Percentiles rank a stretch among this genome's conserved stretches.
Evolutionary conservation across 2,888 invertebrate genomes (phyloP).

Genomic region (Selenia dentaria): DNA sequence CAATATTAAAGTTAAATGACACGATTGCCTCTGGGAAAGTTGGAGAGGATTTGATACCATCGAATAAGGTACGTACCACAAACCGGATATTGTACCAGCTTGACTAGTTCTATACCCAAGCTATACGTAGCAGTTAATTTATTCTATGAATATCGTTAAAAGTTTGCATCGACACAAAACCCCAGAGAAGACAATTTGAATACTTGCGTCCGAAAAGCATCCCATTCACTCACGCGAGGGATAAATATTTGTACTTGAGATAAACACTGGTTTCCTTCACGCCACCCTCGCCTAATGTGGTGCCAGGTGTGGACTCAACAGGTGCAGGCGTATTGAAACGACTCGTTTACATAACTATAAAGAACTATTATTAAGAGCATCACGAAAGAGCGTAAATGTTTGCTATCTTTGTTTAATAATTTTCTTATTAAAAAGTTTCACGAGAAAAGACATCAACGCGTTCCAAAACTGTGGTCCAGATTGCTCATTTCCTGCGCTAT

Average conservation of each 20-base stretch:
- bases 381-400: too few species aligned
- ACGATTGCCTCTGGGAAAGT: conserved; percentile 39
- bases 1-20: conserved; percentile 56
- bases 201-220: conserved; percentile 35
- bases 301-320: conserved; percentile 73
- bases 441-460: conserved; percentile 28
- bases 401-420: too few species aligned
- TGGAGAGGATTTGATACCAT: conserved; percentile 71
- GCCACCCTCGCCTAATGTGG: conserved; percentile 42
- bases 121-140: conserved; percentile 17
- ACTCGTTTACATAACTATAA: too few species aligned
- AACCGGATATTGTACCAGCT: conserved; percentile 76
- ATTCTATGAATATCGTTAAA: background rate
- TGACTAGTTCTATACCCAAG: conserved; percentile 63
- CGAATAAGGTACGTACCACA: conserved; percentile 70
- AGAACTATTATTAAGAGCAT: too few species aligned
- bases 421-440: conserved; percentile 8
- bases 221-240: conserved; percentile 55
- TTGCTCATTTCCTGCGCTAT: conserved; percentile 12
- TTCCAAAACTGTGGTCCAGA: conserved; percentile 5
- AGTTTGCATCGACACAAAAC: conserved; percentile 1
- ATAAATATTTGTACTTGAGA: conserved; percentile 68
- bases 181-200: conserved; percentile 15
- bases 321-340: too few species aligned
- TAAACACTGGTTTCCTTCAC: conserved; percentile 58